These are phyloP conservation scores for Aphelenchoides fujianensis DNA, from an alignment of 1,140 invertebrate species.

Conservation along the genomic window DNA sequence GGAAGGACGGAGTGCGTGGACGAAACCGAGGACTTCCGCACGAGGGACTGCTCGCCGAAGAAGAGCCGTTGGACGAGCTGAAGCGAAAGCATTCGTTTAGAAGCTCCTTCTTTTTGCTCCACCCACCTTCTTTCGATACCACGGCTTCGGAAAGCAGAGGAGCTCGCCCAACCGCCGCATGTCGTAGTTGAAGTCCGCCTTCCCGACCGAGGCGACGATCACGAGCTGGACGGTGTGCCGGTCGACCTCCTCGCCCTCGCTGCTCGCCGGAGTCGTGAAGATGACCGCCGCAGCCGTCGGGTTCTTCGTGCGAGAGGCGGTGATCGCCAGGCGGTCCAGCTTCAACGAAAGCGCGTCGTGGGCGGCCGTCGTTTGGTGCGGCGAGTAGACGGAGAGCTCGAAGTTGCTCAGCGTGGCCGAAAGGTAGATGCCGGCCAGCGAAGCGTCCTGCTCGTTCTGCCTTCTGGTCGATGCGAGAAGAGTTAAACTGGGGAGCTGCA, in stretches of 20 bases:
- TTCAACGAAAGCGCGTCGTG: conserved; percentile 56
- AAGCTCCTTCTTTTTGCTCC: no score
- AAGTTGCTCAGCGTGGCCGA: conserved; percentile 50
- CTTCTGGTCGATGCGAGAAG: conserved; percentile 65
- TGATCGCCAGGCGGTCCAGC: conserved; percentile 49
- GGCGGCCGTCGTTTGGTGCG: conserved; percentile 48
- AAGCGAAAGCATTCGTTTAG: no score
- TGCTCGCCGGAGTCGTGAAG: neutral
- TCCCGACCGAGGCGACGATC: conserved; percentile 75
- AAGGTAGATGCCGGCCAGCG: conserved; percentile 55
- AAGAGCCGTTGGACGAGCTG: conserved; percentile 51
- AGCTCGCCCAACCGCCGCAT: conserved; percentile 96
- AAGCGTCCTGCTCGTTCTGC: conserved; percentile 56
- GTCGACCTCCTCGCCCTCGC: neutral
- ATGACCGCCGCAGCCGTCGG: conserved; percentile 24
- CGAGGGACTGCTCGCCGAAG: conserved; percentile 58
- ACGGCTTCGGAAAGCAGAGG: conserved; percentile 92
- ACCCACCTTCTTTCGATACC: conserved; percentile 72
- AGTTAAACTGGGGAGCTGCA: conserved; percentile 90
- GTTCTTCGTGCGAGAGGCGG: conserved; percentile 55
- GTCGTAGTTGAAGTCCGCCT: conserved; percentile 97
- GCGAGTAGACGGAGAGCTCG: conserved; percentile 53
- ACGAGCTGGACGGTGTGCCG: conserved; percentile 39
- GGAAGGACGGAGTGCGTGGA: conserved; percentile 1
- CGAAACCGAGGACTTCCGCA: conserved; percentile 7